Evolutionary conservation across 2,797 vertebrate genomes (phyloP).

Genomic region (Diplodus puntazzo): DNA sequence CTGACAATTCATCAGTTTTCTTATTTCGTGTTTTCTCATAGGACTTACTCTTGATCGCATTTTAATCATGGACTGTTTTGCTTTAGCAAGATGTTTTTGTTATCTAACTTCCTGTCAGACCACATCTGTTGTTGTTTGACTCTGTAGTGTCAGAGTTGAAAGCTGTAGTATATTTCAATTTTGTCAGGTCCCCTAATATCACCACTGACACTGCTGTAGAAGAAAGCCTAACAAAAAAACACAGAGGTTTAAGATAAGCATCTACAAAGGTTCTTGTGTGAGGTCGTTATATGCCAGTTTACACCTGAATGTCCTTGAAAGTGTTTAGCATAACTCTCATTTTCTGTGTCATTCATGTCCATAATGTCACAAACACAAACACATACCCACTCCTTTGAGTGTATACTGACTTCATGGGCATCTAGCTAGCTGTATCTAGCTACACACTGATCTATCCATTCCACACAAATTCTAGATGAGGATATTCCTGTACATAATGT

Average conservation of each 20-base stretch:
- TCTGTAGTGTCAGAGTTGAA: background rate
- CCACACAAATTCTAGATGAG: too few relatives aligned
- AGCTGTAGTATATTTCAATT: conserved; percentile 1
- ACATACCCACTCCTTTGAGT: too few relatives aligned
- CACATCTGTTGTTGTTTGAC: background rate
- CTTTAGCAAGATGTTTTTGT: background rate
- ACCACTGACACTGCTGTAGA: background rate
- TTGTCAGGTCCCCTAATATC: background rate
- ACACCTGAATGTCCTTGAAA: background rate
- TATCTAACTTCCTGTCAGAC: background rate
- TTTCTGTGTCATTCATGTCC: background rate
- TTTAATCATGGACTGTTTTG: background rate
- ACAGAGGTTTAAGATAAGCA: background rate
- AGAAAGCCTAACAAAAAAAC: background rate
- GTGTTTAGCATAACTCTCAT: background rate
- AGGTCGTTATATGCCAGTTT: background rate
- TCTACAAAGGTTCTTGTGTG: background rate
- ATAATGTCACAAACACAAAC: background rate
- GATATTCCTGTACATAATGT: background rate
- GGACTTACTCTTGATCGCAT: background rate
- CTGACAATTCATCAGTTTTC: too few relatives aligned
- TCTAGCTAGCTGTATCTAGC: background rate
- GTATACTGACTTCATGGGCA: background rate
- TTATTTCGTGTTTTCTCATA: too few relatives aligned
- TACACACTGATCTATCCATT: background rate